Base-by-base conservation (phyloP, 2,797 vertebrate species). In the Gephyroberyx darwinii region DNA sequence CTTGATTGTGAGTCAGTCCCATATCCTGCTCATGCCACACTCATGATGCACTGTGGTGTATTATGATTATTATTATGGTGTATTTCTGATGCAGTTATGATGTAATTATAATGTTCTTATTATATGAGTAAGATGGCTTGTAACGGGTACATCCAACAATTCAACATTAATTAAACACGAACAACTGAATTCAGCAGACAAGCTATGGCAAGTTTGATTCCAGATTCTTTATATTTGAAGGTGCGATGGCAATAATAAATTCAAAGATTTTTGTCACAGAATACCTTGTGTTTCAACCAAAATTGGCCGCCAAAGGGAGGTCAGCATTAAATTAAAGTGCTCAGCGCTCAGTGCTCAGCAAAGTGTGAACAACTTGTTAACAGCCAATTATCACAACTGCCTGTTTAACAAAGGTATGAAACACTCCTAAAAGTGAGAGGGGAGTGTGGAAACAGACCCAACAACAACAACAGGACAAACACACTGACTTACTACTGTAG, bases 401-500 rank as follows among this genome's bases (percentile, higher is more conserved):
- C 30, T 3, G 5, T 59, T 62, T 64, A 67, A 56, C 69, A 72
- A 59, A 81, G 55, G 47, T 69, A 77, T 56, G 43, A 78, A 73
- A 64, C 51, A 73, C 56, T 58, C 48, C 50, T 1, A 39, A 30
- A 55, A 8, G 50, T 52, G 63, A 71, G 54, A 45, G 62, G 48
- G 52, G 26, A 33, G 7, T 33, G 7, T 4, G 31, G 31, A 33
- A 33, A 33, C 31, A 4, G 31, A 33, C 31, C 7, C 7, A 33
- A 4, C 7, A 33, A 35, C 26, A 26, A 26, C 37, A 39, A 8
- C 10, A 39, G 10, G 37, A 41, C 39, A 37, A 7, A 9, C 8
- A 13, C 12, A 12, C 43, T 45, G 43, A 45, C 43, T 45, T 45
- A 16, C 13, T 45, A 45, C 1, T 16, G 43, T 13, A 41, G 39